A percentile compares a stretch with the other conserved stretches of the same genome.
Evolutionary conservation across 2,888 invertebrate genomes (phyloP).

Genomic region (Aproaerema taeniolella): DNA sequence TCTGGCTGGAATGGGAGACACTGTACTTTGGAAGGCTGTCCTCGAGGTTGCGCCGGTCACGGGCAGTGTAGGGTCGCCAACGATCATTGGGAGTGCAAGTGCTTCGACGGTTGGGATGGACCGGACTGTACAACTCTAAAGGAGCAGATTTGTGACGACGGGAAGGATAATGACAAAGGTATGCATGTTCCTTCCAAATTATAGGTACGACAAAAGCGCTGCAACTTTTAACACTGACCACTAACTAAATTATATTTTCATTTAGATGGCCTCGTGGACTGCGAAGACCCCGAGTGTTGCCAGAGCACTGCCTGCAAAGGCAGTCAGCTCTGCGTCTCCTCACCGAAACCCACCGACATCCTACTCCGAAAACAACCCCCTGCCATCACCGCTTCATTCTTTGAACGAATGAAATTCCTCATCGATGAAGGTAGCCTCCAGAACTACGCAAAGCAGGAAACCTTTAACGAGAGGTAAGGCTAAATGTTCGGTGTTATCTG

Average conservation of each 20-base stretch:
- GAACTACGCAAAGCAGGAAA: slow-evolving; percentile 96
- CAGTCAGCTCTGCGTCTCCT: slow-evolving; percentile 94
- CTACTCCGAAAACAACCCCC: slow-evolving; percentile 96
- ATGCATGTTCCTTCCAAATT: too few relatives aligned
- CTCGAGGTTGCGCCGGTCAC: slow-evolving; percentile 90
- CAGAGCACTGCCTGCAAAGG: slow-evolving; percentile 87
- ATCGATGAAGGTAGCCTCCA: slow-evolving; percentile 99
- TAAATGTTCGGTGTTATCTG: slow-evolving; percentile 52
- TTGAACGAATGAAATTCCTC: slow-evolving; percentile 98
- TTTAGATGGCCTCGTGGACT: slow-evolving; percentile 96
- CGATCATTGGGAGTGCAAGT: slow-evolving; percentile 95
- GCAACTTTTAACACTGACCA: neutral
- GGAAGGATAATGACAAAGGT: slow-evolving; percentile 98
- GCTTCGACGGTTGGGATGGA: slow-evolving; percentile 97
- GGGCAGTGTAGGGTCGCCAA: slow-evolving; percentile 93
- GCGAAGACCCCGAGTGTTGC: slow-evolving; percentile 99
- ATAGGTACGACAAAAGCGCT: neutral
- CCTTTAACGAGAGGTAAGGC: slow-evolving; percentile 97
- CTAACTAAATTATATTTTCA: slow-evolving; percentile 10
- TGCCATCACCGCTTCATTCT: slow-evolving; percentile 97
- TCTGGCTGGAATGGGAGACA: slow-evolving; percentile 99
- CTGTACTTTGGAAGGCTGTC: slow-evolving; percentile 97
- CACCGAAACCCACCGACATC: slow-evolving; percentile 97
- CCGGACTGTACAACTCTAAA: slow-evolving; percentile 93
- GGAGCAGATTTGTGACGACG: slow-evolving; percentile 96